Conservation (phyloP, 1,140 invertebrate genomes). For the Sogatella furcifera region DNA sequence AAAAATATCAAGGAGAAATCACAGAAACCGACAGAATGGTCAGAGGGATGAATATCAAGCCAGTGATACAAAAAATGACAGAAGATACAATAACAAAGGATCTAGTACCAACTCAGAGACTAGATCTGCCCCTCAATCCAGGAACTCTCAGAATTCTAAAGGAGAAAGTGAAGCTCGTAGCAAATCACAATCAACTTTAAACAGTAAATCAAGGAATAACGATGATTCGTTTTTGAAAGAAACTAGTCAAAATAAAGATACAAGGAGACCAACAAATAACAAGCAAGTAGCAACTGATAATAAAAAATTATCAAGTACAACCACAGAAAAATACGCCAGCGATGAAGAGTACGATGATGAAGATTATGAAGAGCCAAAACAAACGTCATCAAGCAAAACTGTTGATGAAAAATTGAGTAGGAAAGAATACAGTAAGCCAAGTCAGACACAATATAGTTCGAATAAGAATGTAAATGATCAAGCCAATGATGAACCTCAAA, state of each 20-base stretch:
- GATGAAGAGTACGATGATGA: conserved; percentile 36
- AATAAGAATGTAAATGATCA: conserved; percentile 30
- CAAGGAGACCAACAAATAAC: background rate
- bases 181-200: background rate
- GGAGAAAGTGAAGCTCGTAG: background rate
- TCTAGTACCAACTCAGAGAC: background rate
- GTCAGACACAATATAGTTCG: conserved; percentile 23
- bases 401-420: conserved; percentile 19
- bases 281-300: background rate
- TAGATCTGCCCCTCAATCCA: background rate
- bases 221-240: background rate
- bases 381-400: conserved; percentile 22
- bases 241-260: background rate
- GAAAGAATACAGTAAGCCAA: background rate
- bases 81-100: background rate
- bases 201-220: background rate
- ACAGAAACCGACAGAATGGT: background rate
- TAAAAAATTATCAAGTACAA: background rate
- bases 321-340: conserved; percentile 5
- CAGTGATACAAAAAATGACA: conserved; percentile 4
- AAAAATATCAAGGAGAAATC: conserved; percentile 2
- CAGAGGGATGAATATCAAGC: conserved; percentile 9
- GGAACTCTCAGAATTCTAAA: too few relatives aligned
- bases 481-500: conserved; percentile 23
- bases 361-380: conserved; percentile 36